Evolutionary conservation across 2,113 vertebrate genomes (phyloP).

Genomic region (Amblyornis subalaris): DNA sequence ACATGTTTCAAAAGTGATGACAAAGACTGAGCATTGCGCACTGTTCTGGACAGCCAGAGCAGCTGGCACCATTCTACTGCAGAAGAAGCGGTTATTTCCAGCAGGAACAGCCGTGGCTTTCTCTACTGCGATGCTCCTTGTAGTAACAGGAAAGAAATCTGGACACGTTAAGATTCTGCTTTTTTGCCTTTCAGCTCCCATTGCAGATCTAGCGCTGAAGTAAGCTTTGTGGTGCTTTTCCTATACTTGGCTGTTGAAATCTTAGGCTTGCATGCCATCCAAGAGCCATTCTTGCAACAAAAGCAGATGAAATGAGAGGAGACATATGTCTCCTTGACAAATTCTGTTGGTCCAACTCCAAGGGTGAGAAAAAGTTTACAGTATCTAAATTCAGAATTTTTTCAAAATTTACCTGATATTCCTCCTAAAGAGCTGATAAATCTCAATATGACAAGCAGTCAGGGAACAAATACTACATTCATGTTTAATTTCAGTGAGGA

Average conservation of each 20-base stretch:
- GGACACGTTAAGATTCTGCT: accelerated
- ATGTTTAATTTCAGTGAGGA: background rate
- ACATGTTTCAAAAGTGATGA: background rate
- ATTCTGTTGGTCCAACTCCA: background rate
- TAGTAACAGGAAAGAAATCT: background rate
- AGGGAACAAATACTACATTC: background rate
- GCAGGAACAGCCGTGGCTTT: background rate
- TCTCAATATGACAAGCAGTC: background rate
- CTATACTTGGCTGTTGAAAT: background rate
- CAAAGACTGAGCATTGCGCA: background rate
- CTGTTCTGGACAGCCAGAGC: background rate
- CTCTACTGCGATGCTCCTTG: background rate
- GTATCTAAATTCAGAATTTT: background rate
- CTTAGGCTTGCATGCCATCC: background rate
- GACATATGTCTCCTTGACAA: background rate
- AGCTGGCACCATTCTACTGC: background rate
- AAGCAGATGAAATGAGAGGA: background rate
- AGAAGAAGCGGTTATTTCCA: background rate
- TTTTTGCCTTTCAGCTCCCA: background rate
- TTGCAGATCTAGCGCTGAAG: background rate
- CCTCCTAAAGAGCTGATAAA: background rate
- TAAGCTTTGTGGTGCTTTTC: background rate
- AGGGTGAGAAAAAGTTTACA: background rate
- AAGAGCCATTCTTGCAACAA: background rate
- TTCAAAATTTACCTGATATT: background rate